Base-by-base conservation (phyloP, 2,797 vertebrate species). In the Xenentodon cancila region DNA sequence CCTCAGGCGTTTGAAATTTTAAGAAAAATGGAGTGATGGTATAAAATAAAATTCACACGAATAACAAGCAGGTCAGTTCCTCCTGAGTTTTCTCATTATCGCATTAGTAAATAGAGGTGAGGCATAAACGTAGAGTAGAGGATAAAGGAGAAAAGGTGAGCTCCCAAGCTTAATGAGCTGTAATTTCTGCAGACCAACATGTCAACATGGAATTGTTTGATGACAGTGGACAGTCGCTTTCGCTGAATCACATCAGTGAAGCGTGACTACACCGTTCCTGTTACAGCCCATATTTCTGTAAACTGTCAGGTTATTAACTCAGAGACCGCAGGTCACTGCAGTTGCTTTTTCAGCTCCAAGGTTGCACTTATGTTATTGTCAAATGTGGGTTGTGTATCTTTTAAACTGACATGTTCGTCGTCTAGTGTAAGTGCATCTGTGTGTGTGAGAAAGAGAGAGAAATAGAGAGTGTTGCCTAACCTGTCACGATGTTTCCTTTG, bases 241-340 rank as follows among this genome's bases (percentile, higher is more conserved):
- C 67, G 68, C 78, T 66, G 16, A 70, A 53, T 80, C 69, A 68
- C 65, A 71, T 63, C 57, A 64, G 52, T 71, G 73, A 73, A 75
- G 64, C 57, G 11, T 64, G 68, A 58, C 69, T 44, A 59, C 48
- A 45, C 61, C 27, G 0, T 18, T 52, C 27, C 21, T 2, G 48
- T 27, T 56, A 50, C 18, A 13, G 2, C 53, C 16, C 3, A 1
- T 43, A 16, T 20, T 5, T 59, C 51, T 47, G 42, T 53, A 48
- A 50, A 51, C 57, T 55, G 64, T 61, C 52, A 66, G 8, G 13
- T 60, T 32, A 60, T 55, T 60, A 51, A 68, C 40, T 67, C 21
- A 9, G 20, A 25, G 42, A 19, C 50, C 48, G 11, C 22, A 47
- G 64, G 52, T 75, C 59, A 44, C 44, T 17, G 42, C 46, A 12